Conservation (phyloP, 2,113 vertebrate genomes). For the Microcebus lehilahytsara region DNA sequence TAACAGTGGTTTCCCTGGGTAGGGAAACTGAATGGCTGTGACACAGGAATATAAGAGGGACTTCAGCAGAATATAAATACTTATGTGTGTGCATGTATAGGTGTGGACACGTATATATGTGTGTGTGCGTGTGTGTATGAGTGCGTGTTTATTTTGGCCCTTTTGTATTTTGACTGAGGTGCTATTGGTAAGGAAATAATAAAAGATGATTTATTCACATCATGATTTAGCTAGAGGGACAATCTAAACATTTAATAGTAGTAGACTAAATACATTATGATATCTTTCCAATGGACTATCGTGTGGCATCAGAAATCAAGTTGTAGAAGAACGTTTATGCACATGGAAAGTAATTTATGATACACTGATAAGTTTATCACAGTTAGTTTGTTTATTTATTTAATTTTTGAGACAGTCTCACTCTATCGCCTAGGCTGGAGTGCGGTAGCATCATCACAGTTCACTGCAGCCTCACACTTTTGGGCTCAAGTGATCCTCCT, state of each 20-base stretch:
- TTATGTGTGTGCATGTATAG: neutral
- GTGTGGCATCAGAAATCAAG: conserved; percentile 4
- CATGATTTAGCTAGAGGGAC: conserved; percentile 10
- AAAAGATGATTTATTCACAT: neutral
- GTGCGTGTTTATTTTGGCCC: neutral
- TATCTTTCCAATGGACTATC: neutral
- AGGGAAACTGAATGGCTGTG: neutral
- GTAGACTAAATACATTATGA: neutral
- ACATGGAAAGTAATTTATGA: neutral
- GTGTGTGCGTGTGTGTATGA: neutral
- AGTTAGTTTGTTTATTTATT: neutral
- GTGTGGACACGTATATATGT: neutral
- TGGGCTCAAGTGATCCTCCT: too few species aligned
- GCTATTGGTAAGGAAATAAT: neutral
- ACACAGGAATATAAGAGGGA: neutral
- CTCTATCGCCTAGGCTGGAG: too few species aligned
- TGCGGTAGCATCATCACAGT: too few species aligned
- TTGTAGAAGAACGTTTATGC: neutral
- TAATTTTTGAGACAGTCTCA: too few species aligned
- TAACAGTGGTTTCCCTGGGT: neutral
- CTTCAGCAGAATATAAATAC: neutral
- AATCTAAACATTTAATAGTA: neutral
- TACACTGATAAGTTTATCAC: neutral
- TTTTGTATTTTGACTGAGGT: neutral
- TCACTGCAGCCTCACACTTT: too few species aligned